These are phyloP conservation scores for Aphodius sticticus DNA, from an alignment of 2,888 invertebrate species.

Conservation along the genomic window DNA sequence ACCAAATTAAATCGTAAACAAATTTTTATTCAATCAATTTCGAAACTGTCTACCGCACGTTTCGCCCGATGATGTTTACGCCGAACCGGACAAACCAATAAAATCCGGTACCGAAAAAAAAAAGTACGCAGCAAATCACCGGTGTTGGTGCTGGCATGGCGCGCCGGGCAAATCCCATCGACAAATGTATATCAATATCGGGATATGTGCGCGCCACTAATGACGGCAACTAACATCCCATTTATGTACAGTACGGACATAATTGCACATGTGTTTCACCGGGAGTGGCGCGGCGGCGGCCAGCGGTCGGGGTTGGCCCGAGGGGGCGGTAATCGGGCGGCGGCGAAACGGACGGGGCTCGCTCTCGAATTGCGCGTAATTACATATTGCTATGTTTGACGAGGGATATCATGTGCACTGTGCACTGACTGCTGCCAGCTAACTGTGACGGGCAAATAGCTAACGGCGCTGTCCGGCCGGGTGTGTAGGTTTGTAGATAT, in stretches of 20 bases:
- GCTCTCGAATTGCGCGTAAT: slow-evolving; percentile 35
- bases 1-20: not conserved
- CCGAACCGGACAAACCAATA: not conserved
- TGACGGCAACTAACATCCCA: slow-evolving; percentile 13
- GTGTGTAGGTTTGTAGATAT: not conserved
- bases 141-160: not conserved
- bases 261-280: slow-evolving; percentile 38
- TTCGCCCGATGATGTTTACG: not conserved
- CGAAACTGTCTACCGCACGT: not conserved
- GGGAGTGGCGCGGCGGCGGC: slow-evolving; percentile 10
- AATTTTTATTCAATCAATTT: slow-evolving; percentile 4
- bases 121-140: not conserved
- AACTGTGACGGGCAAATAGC: not conserved
- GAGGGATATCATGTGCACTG: slow-evolving; percentile 15
- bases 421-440: not conserved
- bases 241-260: slow-evolving; percentile 35
- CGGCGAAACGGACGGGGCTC: not conserved
- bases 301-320: not conserved
- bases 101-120: not conserved
- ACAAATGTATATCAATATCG: slow-evolving; percentile 4
- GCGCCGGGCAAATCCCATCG: not conserved
- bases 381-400: slow-evolving; percentile 38
- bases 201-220: slow-evolving; percentile 9
- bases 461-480: not conserved
- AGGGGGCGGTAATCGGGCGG: not conserved